Base-by-base conservation (phyloP, 2,888 invertebrate species). In the Neuroscelio doddi region DNA sequence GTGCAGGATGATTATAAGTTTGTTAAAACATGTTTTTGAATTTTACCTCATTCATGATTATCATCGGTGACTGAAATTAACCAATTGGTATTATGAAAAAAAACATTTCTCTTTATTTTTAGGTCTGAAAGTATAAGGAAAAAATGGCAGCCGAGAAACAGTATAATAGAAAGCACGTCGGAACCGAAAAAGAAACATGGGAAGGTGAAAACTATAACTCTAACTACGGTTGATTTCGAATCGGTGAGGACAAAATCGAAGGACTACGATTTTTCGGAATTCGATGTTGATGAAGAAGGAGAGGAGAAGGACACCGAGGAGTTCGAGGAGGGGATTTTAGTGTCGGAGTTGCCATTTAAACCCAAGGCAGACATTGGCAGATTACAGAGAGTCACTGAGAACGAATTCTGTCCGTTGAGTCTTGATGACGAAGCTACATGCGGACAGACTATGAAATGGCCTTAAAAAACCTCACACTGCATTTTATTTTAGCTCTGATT, bases 401-500 rank as follows among this genome's bases (percentile, higher is more conserved):
- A 84, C 1, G 84, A 84, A 61, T 84, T 77, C 52, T 84, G 84
- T 63, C 84, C 84, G 9, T 55, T 83, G 64, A 78, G 71, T 27
- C 68, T 78, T 36, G 81, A 82, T 5, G 79, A 83, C 29, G 81
- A 81, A 55, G 56, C 49, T 9, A 70, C 75, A 21, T 82, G 81
- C 61, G 74, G 69, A 2, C 75, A 79, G 38, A 77, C 70, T 7
- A 71, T 45, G 53, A 69, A 41, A 26, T 82, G 82, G 82, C 78
- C 80, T 21, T 80, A 67, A 38, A 17, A 36, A 7, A 7, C 3
- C 1, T 14, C 3, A 36, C 36, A 15, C 14, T 7, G 2, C 3
- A 15, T 36, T 2, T 26, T 26, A 7, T 8, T 8, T 26, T 4
- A 4, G 26, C 5, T 5, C 5, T 26, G 8, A 26, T 5, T 26